Evolutionary conservation across 2,797 vertebrate species (phyloP), one percentile per base, ranked within the genome.

Genomic region (Mareca strepera): DNA sequence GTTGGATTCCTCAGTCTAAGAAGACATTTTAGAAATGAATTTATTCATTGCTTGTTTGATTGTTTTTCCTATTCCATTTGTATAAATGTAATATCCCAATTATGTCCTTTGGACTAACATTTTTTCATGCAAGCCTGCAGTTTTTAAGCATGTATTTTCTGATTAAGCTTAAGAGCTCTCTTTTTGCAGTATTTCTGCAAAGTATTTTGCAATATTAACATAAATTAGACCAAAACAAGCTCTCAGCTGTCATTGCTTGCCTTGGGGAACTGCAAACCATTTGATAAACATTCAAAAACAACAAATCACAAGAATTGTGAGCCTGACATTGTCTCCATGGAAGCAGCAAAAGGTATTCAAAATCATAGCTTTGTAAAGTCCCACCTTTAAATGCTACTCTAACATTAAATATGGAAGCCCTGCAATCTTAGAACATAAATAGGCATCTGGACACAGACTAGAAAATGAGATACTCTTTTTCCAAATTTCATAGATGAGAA

Each of bases 1-100:
- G 79, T 44, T 93, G 82, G 43, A 78, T 41, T 96, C 58, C 88
- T 94, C 74, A 80, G 67, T 62, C 82, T 94, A 92, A 67, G 77
- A 90, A 60, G 41, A 52, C 21, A 25, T 92, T 90, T 90, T 85
- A 81, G 52, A 94, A 91, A 52, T 43, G 90, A 87, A 90, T 93
- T 33, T 95, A 87, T 95, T 90, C 76, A 5, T 66, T 87, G 33
- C 62, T 82, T 86, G 37, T 75, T 82, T 92, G 56, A 77, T 31
- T 3, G 18, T 0, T 33, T 17, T 0, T 28, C 56, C 35, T 76
- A 4, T 91, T 95, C 74, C 9, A 17, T 86, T 87, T 93, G 56
- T 37, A 52, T 92, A 86, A 81, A 88, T 80, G 39, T 55, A 91
- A 77, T 86, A 23, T 9, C 76, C 35, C 9, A 2, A 80, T 96